Base-by-base conservation (phyloP, 2,113 vertebrate species). In the Chaetodon trifascialis region DNA sequence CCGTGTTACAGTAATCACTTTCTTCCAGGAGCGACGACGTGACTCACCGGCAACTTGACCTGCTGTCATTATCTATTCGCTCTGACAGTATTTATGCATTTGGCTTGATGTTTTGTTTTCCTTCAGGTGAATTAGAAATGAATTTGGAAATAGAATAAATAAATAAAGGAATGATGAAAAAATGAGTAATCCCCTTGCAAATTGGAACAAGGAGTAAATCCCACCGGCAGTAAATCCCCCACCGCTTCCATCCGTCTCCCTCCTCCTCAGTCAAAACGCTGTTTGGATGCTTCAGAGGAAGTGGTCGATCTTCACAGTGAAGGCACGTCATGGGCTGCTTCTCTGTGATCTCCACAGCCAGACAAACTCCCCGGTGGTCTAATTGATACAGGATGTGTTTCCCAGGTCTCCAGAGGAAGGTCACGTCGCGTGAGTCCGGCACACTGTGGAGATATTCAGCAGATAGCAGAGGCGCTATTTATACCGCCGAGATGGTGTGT, bases 161-260 rank as follows among this genome's bases (percentile, higher is more conserved):
- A 86, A 88, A 92, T 87, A 80, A 86, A 84, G 25, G 69, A 38
- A 78, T 92, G 82, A 89, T 86, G 84, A 90, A 90, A 89, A 91
- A 88, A 79, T 8, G 64, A 93, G 87, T 91, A 93, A 93, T 93
- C 90, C 89, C 81, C 80, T 60, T 76, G 86, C 80, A 88, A 92
- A 93, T 89, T 93, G 89, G 90, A 91, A 93, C 88, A 89, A 90
- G 87, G 65, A 88, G 86, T 83, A 86, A 90, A 91, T 90, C 89
- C 91, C 75, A 23, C 42, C 4, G 74, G 84, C 87, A 65, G 84
- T 84, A 84, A 86, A 86, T 79, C 83, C 78, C 65, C 73, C 80
- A n/a, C 84, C 70, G 51, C 66, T 82, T 75, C 80, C 54, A 16
- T 71, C 17, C 6, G 30, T 17, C 74, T 47, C 62, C 63, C 60